Conservation (phyloP, 2,113 vertebrate species). For the Eubucco bourcierii region DNA sequence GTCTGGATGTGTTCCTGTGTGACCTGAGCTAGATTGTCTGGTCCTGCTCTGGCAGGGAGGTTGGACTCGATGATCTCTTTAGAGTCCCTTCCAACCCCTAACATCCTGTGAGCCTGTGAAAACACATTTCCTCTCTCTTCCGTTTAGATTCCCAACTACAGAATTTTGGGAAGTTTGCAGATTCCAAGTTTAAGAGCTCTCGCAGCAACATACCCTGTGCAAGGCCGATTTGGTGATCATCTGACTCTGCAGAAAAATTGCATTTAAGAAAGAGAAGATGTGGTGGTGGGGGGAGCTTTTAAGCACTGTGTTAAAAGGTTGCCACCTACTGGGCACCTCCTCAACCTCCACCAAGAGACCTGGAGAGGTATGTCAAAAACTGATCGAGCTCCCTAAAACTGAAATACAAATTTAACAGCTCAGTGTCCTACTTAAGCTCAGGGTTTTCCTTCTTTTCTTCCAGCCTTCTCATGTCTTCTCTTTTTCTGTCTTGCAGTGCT, state of each 20-base stretch:
- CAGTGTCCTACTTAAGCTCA: background rate
- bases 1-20: too few species aligned
- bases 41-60: too few species aligned
- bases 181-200: background rate
- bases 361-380: background rate
- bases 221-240: background rate
- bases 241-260: background rate
- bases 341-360: background rate
- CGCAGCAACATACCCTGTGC: background rate
- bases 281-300: background rate
- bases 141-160: background rate
- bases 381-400: background rate
- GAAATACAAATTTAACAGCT: too few species aligned
- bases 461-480: background rate
- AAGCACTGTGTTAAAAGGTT: slow-evolving; percentile 69
- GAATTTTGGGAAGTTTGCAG: background rate
- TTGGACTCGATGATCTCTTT: too few species aligned
- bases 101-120: too few species aligned
- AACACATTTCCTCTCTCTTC: background rate
- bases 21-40: too few species aligned
- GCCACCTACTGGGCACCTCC: slow-evolving; percentile 75
- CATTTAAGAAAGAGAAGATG: background rate
- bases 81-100: too few species aligned
- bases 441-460: background rate
- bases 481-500: background rate